Conservation (phyloP, 2,888 invertebrate species). For the Caradrina clavipalpis region DNA sequence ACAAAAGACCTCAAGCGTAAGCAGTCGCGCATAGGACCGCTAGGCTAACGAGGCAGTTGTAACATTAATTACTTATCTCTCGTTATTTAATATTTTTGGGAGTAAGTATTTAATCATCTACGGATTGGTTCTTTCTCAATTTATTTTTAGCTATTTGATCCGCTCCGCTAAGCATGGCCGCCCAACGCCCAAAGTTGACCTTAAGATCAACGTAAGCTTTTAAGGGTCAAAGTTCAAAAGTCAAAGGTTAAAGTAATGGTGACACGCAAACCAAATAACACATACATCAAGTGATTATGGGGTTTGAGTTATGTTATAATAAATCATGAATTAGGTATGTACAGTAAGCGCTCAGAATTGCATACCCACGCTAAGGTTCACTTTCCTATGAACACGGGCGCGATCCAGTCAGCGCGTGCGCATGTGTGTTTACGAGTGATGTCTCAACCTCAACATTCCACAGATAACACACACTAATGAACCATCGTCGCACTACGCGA, state of each 20-base stretch:
- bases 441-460: too few relatives aligned
- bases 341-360: too few relatives aligned
- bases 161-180: not conserved
- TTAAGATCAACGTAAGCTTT: slow-evolving; percentile 8
- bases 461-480: too few relatives aligned
- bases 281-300: not conserved
- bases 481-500: too few relatives aligned
- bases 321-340: too few relatives aligned
- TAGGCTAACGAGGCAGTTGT: too few relatives aligned
- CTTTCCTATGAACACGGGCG: too few relatives aligned
- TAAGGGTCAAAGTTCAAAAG: slow-evolving; percentile 9
- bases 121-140: not conserved
- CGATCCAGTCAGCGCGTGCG: too few relatives aligned
- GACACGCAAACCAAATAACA: slow-evolving; percentile 3
- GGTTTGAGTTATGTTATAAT: not conserved
- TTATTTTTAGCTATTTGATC: not conserved
- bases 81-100: not conserved
- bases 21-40: too few relatives aligned
- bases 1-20: too few relatives aligned
- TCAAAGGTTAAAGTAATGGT: slow-evolving; percentile 10
- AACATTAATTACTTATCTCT: not conserved
- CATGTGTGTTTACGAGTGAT: too few relatives aligned
- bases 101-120: not conserved
- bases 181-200: not conserved
- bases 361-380: too few relatives aligned